These are phyloP conservation scores for Phalacrocorax carbo DNA, from an alignment of 2,113 vertebrate genomes.

Conservation along the genomic window DNA sequence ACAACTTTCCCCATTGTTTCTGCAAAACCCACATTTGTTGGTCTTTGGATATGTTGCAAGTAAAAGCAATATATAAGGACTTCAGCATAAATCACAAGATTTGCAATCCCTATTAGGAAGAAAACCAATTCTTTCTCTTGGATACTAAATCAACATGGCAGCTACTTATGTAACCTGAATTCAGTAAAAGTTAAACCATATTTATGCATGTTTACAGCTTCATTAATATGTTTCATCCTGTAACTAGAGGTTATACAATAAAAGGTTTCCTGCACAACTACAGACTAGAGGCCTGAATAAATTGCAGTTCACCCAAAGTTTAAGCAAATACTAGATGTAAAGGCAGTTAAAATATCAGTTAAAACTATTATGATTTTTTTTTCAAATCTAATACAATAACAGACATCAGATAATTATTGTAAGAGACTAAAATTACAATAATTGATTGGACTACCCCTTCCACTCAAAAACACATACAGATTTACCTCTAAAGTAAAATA, in stretches of 20 bases:
- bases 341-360: background rate
- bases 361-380: background rate
- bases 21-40: background rate
- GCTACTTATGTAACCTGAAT: background rate
- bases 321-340: background rate
- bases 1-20: background rate
- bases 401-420: background rate
- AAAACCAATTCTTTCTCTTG: background rate
- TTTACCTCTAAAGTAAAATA: background rate
- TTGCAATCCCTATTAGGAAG: background rate
- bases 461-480: background rate
- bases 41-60: background rate
- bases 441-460: background rate
- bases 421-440: background rate
- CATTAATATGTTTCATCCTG: background rate
- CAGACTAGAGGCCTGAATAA: background rate
- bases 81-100: background rate
- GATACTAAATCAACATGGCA: background rate
- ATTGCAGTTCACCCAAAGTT: background rate
- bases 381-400: background rate
- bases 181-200: background rate
- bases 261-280: background rate
- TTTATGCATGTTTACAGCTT: background rate
- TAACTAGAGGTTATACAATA: background rate
- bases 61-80: background rate